Evolutionary conservation across 2,113 vertebrate species (phyloP), one percentile per base, ranked within the genome.

Genomic region (Mungos mungo): DNA sequence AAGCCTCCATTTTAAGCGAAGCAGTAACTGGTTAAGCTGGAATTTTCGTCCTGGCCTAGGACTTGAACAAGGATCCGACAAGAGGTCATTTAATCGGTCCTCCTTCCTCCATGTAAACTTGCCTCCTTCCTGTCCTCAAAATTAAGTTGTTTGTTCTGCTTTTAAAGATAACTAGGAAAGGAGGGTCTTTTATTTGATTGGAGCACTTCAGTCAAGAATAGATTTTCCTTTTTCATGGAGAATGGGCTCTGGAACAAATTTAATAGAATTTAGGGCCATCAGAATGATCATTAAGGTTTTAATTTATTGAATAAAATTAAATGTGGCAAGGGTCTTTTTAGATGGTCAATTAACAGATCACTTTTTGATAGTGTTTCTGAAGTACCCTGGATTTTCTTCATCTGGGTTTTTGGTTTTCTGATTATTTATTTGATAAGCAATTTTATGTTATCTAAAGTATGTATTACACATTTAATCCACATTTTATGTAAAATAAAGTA

Each of bases 1-100:
- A 96, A 96, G 96, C 96, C 97, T 98, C 98, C 98, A 98, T 98
- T 98, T 98, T 98, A 98, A 97, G 90, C 29, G 68, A 95, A 97
- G 95, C 95, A 94, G 96, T 97, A 97, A 98, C 97, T 97, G 94
- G 97, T 98, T 98, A 93, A 97, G 96, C 96, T 98, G 96, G 97
- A 97, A 96, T 98, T 97, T 95, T 88, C 92, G 86, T 96, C 95
- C 87, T 74, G 97, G 97, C 95, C 90, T 84, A 90, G 69, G 83
- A 90, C 41, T 89, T 87, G 94, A 93, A 91, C 72, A 41, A 7
- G 96, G 88, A 77, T 88, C 71, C 87, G 84, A 14, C 23, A 47
- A 57, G 97, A 96, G 93, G 95, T 96, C 93, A 65, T 92, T 94
- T 81, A 92, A 92, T 85, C 81, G 65, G 96, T 87, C 84, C 60